A percentile compares a stretch with the other conserved stretches of the same genome.
These are phyloP conservation scores for Carcina quercana DNA, from an alignment of 2,888 invertebrate species.

Conservation along the genomic window DNA sequence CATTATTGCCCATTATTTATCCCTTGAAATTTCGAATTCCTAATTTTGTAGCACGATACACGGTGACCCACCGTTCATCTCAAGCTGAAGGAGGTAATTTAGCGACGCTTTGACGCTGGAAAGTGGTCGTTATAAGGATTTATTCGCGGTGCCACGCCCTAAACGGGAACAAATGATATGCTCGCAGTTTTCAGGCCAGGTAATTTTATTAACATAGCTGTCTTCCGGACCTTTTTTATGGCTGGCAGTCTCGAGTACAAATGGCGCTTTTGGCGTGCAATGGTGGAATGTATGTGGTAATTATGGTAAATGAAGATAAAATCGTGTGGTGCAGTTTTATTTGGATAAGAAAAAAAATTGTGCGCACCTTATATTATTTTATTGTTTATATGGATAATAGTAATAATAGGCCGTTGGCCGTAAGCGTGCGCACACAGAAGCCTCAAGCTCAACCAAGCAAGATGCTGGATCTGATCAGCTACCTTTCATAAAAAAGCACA, in stretches of 20 bases:
- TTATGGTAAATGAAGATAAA: constrained; percentile 3
- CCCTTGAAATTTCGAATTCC: constrained; percentile 2
- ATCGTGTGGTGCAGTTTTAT: too few species aligned
- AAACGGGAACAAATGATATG: constrained; percentile 6
- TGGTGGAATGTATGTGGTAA: neutral
- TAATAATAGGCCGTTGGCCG: too few species aligned
- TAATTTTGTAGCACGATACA: constrained; percentile 14
- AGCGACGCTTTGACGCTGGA: constrained; percentile 24
- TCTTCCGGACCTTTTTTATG: constrained; percentile 14
- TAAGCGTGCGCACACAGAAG: too few species aligned
- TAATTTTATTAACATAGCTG: constrained; percentile 19
- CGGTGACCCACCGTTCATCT: constrained; percentile 7
- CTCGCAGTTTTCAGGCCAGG: constrained; percentile 12
- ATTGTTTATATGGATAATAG: too few species aligned
- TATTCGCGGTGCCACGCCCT: constrained; percentile 21
- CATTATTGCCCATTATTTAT: too few species aligned
- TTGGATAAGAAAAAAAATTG: too few species aligned
- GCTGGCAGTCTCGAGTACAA: neutral
- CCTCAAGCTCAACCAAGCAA: too few species aligned
- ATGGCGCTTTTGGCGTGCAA: neutral
- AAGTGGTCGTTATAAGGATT: constrained; percentile 32
- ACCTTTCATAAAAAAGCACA: too few species aligned
- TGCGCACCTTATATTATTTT: too few species aligned
- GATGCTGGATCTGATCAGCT: too few species aligned
- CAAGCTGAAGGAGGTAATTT: constrained; percentile 13